A percentile compares a stretch with the other conserved stretches of the same genome.
phyloP scores from a whole-genome alignment of 2,797 vertebrate species.

The Xenops minutus region DNA sequence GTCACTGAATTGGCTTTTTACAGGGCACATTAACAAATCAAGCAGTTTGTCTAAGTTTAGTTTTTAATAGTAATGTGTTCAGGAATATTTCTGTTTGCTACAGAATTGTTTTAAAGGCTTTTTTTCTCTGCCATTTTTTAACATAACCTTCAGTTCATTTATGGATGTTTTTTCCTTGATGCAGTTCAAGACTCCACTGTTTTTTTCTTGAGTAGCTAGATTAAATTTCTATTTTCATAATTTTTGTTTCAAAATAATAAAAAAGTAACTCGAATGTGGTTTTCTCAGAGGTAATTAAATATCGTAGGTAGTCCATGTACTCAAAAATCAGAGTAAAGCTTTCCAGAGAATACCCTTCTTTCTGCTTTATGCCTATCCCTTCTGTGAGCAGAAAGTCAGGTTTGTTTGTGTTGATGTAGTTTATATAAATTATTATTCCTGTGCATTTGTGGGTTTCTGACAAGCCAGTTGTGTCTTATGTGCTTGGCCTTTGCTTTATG shows the following conservation, averaged over 20 bases:
- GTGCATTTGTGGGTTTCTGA: background rate
- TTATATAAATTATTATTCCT: background rate
- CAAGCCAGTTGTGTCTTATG: background rate
- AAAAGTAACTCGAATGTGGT: background rate
- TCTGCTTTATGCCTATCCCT: background rate
- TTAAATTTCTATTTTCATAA: background rate
- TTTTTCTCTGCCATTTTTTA: background rate
- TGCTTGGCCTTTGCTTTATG: background rate
- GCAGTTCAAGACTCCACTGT: background rate
- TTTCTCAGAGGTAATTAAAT: background rate
- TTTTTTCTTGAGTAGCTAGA: background rate
- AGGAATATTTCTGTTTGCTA: constrained; percentile 31
- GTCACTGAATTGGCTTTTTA: constrained; percentile 62
- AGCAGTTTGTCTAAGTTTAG: constrained; percentile 56
- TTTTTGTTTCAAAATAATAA: background rate
- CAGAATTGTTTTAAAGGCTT: background rate
- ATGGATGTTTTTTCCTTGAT: background rate
- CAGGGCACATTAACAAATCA: constrained; percentile 59
- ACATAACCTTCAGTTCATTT: background rate
- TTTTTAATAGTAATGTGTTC: constrained; percentile 29
- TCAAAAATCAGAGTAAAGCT: background rate
- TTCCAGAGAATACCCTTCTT: background rate
- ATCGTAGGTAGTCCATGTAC: background rate
- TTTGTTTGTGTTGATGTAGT: background rate
- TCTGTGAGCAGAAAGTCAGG: background rate